A percentile compares a stretch with the other conserved stretches of the same genome.
These are phyloP conservation scores for Zelostemma sp. DNA, from an alignment of 1,140 invertebrate species.

Conservation along the genomic window DNA sequence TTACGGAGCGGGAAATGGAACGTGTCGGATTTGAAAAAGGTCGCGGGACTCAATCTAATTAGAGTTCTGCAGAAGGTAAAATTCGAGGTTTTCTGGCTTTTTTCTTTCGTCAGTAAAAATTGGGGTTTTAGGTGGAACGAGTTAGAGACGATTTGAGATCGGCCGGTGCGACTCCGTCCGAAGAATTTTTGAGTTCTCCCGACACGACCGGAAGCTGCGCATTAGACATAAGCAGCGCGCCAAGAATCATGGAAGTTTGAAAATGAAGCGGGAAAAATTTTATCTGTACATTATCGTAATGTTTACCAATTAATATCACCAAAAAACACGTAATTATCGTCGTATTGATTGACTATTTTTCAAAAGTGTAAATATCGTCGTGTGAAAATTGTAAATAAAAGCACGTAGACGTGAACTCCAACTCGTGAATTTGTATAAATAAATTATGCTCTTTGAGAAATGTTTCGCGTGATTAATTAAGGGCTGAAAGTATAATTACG, in stretches of 20 bases:
- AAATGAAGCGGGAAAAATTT: slow-evolving; percentile 9
- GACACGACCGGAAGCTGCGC: slow-evolving; percentile 63
- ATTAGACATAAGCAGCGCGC: slow-evolving; percentile 63
- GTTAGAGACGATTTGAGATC: slow-evolving; percentile 70
- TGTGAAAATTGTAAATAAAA: no score
- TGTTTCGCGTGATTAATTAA: no score
- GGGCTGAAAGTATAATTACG: no score
- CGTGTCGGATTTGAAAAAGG: slow-evolving; percentile 86
- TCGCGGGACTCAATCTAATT: slow-evolving; percentile 89
- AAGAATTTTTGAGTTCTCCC: slow-evolving; percentile 65
- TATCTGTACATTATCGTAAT: slow-evolving; percentile 5
- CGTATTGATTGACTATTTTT: no score
- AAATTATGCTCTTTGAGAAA: no score
- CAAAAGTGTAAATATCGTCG: no score
- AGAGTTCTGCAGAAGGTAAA: slow-evolving; percentile 75
- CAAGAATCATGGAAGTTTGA: slow-evolving; percentile 62
- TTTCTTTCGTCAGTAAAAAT: not conserved
- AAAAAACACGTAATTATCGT: no score
- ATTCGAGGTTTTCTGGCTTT: not conserved
- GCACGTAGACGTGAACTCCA: no score
- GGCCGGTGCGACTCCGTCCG: slow-evolving; percentile 68
- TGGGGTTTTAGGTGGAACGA: slow-evolving; percentile 51
- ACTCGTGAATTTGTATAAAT: no score
- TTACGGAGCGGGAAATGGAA: slow-evolving; percentile 85
- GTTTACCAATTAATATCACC: no score